Conservation (phyloP, 2,113 vertebrate species). For the Poecile atricapillus region DNA sequence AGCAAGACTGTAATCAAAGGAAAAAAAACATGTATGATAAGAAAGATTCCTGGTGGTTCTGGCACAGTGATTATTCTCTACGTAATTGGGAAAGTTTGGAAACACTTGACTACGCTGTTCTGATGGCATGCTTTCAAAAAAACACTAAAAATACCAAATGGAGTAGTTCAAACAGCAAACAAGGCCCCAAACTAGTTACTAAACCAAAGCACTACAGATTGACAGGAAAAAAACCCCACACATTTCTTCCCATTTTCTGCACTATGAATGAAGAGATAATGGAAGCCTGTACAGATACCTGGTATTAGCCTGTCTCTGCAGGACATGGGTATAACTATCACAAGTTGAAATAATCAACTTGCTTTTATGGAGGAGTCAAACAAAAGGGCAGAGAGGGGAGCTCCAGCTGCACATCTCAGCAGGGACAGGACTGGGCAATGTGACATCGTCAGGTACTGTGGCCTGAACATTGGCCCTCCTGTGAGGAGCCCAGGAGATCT, state of each 20-base stretch:
- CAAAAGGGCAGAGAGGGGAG: not conserved
- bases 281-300: not conserved
- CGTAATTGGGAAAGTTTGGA: not conserved
- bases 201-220: not conserved
- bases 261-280: not conserved
- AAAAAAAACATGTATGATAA: not conserved
- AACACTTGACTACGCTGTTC: not conserved
- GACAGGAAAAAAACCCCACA: not conserved
- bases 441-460: not conserved
- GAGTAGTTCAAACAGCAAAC: not conserved
- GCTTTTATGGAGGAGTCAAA: not conserved
- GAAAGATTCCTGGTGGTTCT: conserved; percentile 24
- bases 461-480: not conserved
- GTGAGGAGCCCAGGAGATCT: not conserved
- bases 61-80: not conserved
- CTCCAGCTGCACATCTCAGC: not conserved
- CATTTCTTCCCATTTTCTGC: not conserved
- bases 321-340: not conserved
- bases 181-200: not conserved
- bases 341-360: not conserved
- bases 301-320: not conserved
- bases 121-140: not conserved
- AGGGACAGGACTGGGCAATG: not conserved
- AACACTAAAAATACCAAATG: not conserved
- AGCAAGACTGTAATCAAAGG: not conserved